phyloP scores from a whole-genome alignment of 2,113 vertebrate genomes.

The Tachysurus vachellii region DNA sequence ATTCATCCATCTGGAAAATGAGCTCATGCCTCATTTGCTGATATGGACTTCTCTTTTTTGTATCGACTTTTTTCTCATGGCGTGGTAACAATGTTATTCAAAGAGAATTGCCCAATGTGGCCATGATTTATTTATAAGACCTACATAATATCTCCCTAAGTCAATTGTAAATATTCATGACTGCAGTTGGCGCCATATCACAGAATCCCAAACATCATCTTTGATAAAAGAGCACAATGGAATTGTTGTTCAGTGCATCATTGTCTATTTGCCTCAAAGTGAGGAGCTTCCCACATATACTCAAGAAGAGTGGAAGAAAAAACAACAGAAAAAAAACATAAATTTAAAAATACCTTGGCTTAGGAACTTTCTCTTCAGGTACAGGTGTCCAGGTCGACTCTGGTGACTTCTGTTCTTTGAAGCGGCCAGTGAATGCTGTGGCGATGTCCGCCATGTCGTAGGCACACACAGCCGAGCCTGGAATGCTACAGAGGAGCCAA shows the following conservation, averaged over 20 bases:
- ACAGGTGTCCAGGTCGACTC: slow-evolving; percentile 98
- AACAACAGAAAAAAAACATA: not conserved
- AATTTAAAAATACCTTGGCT: slow-evolving; percentile 81
- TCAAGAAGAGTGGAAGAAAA: not conserved
- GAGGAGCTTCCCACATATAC: not conserved
- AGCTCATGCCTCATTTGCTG: slow-evolving; percentile 71
- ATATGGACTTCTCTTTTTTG: slow-evolving; percentile 39
- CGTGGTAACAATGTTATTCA: slow-evolving; percentile 31
- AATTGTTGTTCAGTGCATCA: not conserved
- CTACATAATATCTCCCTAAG: slow-evolving; percentile 35
- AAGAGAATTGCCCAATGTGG: slow-evolving; percentile 22
- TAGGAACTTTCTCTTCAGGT: slow-evolving; percentile 93
- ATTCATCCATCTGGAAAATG: slow-evolving; percentile 72
- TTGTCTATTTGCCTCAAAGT: not conserved
- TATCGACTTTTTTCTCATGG: not conserved
- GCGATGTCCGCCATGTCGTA: slow-evolving; percentile 97
- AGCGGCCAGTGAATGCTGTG: slow-evolving; percentile 91
- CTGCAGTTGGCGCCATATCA: slow-evolving; percentile 20
- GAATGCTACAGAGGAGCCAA: slow-evolving; percentile 80
- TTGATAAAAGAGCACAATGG: slow-evolving; percentile 7
- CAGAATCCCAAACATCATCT: slow-evolving; percentile 3
- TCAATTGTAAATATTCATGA: slow-evolving; percentile 38
- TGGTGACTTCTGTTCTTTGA: slow-evolving; percentile 97
- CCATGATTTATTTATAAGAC: slow-evolving; percentile 39
- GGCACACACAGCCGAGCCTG: slow-evolving; percentile 95